phyloP scores from a whole-genome alignment of 2,888 invertebrate genomes.

The Dugesia japonica region DNA sequence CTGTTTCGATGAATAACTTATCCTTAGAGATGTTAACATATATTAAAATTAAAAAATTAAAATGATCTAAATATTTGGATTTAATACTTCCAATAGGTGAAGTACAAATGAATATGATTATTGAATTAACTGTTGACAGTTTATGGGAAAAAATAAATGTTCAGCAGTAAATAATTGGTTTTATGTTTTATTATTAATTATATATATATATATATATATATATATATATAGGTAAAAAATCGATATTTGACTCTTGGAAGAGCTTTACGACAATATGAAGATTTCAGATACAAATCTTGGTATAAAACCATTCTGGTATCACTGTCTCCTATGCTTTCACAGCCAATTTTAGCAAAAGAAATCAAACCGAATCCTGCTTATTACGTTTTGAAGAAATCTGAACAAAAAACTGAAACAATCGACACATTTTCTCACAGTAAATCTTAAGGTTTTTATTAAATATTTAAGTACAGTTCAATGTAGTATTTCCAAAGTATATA shows the following conservation, averaged over 20 bases:
- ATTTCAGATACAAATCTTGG: background rate
- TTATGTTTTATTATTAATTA: too few relatives aligned
- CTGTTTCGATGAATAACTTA: too few relatives aligned
- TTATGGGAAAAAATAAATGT: too few relatives aligned
- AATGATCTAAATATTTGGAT: too few relatives aligned
- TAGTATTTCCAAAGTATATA: background rate
- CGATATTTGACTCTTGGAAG: constrained; percentile 25
- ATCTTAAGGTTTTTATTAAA: background rate
- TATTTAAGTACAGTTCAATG: background rate
- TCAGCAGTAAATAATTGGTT: too few relatives aligned
- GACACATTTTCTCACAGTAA: background rate
- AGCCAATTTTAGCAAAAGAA: background rate
- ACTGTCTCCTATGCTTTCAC: constrained; percentile 17
- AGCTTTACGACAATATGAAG: constrained; percentile 25
- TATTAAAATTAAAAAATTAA: too few relatives aligned
- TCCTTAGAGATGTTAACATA: too few relatives aligned
- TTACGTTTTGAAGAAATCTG: background rate
- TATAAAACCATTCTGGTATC: background rate
- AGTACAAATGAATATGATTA: too few relatives aligned
- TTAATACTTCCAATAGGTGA: too few relatives aligned
- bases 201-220: too few relatives aligned
- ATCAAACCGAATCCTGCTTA: background rate
- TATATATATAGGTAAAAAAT: constrained; percentile 22
- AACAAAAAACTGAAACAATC: background rate
- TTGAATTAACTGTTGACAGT: too few relatives aligned